phyloP scores from a whole-genome alignment of 2,113 vertebrate genomes.

The Aphyosemion australe region DNA sequence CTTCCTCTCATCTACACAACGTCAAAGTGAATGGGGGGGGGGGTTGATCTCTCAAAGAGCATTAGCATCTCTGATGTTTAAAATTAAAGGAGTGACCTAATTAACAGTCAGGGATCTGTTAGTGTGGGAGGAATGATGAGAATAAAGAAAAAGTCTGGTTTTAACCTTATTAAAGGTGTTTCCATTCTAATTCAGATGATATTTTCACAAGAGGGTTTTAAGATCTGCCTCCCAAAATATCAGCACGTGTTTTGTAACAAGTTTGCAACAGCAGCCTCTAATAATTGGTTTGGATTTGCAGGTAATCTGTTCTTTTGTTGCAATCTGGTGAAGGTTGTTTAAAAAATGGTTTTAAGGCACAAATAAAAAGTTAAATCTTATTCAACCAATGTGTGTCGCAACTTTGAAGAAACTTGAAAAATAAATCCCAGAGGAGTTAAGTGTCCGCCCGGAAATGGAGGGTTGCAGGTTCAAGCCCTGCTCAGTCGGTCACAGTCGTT shows the following conservation, averaged over 20 bases:
- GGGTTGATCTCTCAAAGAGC: constrained; percentile 62
- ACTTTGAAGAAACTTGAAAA: no score
- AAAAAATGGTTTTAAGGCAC: no score
- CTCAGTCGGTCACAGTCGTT: no score
- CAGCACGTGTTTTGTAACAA: neutral
- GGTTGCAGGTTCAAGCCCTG: no score
- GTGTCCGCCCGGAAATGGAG: no score
- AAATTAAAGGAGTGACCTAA: constrained; percentile 67
- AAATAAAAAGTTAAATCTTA: no score
- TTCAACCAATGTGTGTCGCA: no score
- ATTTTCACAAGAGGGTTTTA: neutral
- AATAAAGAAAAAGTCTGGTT: constrained; percentile 35
- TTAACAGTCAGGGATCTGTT: constrained; percentile 29
- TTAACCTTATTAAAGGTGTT: constrained; percentile 1
- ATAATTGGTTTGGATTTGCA: no score
- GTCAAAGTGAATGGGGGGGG: constrained; percentile 55
- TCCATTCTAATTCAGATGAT: neutral
- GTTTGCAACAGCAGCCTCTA: neutral
- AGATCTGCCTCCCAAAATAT: neutral
- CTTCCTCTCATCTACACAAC: constrained; percentile 34
- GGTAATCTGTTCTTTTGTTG: no score
- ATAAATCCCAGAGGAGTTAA: no score
- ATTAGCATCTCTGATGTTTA: constrained; percentile 59
- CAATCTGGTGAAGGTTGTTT: no score
- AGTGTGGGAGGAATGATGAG: constrained; percentile 38